phyloP scores from a whole-genome alignment of 2,113 vertebrate species.

The Grantiella picta region DNA sequence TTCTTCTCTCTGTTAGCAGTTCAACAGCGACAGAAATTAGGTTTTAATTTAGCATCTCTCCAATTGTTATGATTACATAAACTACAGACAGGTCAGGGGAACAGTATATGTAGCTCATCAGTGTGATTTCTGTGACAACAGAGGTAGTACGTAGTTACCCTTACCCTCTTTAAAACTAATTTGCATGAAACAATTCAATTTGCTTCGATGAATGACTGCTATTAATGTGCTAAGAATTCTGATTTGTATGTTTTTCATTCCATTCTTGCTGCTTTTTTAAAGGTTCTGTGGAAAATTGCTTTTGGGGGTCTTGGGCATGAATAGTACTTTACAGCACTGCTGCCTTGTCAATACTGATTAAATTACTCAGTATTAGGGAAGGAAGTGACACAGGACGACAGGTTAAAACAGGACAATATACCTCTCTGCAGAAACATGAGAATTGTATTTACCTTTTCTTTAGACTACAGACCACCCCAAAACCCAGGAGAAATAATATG shows the following conservation, averaged over 20 bases:
- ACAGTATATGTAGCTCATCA: not conserved
- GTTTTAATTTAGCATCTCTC: not conserved
- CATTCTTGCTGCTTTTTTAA: not conserved
- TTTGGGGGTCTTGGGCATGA: not conserved
- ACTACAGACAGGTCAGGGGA: not conserved
- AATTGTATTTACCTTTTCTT: not conserved
- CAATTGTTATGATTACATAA: not conserved
- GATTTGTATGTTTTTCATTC: not conserved
- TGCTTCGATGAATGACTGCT: not conserved
- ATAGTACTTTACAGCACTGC: not conserved
- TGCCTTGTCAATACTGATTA: conserved; percentile 2
- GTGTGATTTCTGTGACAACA: not conserved
- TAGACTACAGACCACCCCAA: not conserved
- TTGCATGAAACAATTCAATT: conserved; percentile 16
- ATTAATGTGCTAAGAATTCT: conserved; percentile 13
- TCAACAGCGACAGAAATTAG: no score
- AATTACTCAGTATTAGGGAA: not conserved
- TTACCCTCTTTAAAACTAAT: not conserved
- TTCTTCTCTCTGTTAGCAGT: no score
- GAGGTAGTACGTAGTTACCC: not conserved
- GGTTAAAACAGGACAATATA: not conserved
- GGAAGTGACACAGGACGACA: not conserved
- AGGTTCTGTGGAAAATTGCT: not conserved
- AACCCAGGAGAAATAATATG: not conserved
- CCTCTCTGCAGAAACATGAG: not conserved